Conservation (phyloP, 2,888 invertebrate species). For the Scaptomyza polygonia region DNA sequence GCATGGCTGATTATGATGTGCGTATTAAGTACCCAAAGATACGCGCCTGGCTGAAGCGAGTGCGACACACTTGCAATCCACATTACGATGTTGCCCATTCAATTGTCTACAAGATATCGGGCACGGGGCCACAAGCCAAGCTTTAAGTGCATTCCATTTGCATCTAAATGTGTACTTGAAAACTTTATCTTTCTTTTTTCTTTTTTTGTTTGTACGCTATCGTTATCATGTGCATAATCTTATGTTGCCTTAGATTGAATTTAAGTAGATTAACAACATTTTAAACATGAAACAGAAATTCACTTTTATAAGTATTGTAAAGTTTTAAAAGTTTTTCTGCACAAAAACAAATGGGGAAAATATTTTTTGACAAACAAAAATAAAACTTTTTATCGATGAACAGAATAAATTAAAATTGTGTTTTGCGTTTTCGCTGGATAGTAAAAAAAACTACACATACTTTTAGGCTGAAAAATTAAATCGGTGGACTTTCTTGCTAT, state of each 20-base stretch:
- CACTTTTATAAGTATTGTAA: too few species aligned
- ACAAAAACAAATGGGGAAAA: too few species aligned
- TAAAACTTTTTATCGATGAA: too few species aligned
- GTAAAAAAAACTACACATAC: background rate
- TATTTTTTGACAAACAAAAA: too few species aligned
- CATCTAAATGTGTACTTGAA: too few species aligned
- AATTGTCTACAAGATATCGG: constrained; percentile 85
- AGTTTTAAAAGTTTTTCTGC: too few species aligned
- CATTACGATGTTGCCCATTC: constrained; percentile 88
- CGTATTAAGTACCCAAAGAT: constrained; percentile 87
- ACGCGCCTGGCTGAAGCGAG: constrained; percentile 88
- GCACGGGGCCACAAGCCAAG: constrained; percentile 80
- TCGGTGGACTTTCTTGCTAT: too few species aligned
- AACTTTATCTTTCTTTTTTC: too few species aligned
- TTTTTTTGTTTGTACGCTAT: constrained; percentile 8
- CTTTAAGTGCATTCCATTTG: constrained; percentile 56
- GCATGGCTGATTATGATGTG: constrained; percentile 89
- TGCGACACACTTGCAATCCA: constrained; percentile 87
- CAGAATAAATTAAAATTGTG: too few species aligned
- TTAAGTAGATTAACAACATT: constrained; percentile 6
- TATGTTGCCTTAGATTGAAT: constrained; percentile 21
- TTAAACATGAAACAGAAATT: background rate
- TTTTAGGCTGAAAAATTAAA: background rate
- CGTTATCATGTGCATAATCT: constrained; percentile 1
- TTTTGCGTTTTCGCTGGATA: too few species aligned